Conservation (phyloP, 1,140 invertebrate genomes). For the Choristoneura fumiferana region DNA sequence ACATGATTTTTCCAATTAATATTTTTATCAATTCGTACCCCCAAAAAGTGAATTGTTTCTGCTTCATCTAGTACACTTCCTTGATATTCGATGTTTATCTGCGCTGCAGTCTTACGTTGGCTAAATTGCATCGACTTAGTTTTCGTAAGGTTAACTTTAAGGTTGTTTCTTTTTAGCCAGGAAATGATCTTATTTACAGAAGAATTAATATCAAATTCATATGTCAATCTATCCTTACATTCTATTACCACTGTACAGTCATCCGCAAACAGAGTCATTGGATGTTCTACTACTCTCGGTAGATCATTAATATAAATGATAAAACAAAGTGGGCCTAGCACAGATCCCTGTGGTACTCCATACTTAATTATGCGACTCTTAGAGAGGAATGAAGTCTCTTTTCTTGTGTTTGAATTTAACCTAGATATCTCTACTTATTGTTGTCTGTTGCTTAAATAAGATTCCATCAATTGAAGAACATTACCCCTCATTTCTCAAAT, state of each 20-base stretch:
- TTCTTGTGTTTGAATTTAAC: too few species aligned
- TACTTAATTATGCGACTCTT: too few species aligned
- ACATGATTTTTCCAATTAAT: neutral
- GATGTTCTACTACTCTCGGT: neutral
- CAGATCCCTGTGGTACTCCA: neutral
- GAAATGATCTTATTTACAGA: neutral
- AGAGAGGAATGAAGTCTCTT: too few species aligned
- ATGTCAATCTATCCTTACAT: neutral
- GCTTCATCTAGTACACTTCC: neutral
- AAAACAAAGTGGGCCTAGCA: neutral
- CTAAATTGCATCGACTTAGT: neutral
- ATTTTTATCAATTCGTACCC: neutral
- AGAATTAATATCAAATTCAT: neutral
- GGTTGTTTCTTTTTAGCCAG: conserved; percentile 4
- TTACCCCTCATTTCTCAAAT: too few species aligned
- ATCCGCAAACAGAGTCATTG: neutral
- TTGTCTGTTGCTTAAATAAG: too few species aligned
- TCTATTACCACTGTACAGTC: conserved; percentile 1
- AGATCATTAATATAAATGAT: conserved; percentile 14
- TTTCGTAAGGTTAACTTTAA: neutral
- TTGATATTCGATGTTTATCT: neutral
- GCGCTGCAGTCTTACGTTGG: neutral
- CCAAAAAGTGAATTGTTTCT: neutral
- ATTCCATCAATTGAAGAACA: too few species aligned
- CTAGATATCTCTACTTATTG: too few species aligned